A percentile compares a stretch with the other conserved stretches of the same genome.
phyloP scores from a whole-genome alignment of 2,113 vertebrate species.

The Stictonetta naevosa region DNA sequence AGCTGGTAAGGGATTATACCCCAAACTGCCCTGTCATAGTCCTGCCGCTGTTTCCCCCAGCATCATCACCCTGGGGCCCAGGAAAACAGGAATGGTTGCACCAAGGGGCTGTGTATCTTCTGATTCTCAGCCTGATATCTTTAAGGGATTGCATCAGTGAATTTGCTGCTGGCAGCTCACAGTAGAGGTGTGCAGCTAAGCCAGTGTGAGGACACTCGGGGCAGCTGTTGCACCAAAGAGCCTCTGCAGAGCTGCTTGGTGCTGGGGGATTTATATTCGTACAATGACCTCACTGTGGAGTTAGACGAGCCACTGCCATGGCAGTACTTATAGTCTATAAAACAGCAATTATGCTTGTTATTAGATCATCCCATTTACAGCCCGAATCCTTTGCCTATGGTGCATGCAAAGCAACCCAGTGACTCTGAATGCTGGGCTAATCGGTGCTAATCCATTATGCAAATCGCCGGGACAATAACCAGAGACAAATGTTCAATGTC shows the following conservation, averaged over 20 bases:
- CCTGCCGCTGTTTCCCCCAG: conserved; percentile 7
- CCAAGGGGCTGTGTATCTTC: background rate
- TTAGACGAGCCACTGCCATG: conserved; percentile 28
- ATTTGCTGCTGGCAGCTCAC: background rate
- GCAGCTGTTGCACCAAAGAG: background rate
- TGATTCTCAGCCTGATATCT: background rate
- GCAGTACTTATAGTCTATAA: conserved; percentile 55
- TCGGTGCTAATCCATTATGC: conserved; percentile 59
- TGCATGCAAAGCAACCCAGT: conserved; percentile 33
- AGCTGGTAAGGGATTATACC: background rate
- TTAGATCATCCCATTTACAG: conserved; percentile 67
- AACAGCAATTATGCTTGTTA: conserved; percentile 65
- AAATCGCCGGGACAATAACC: conserved; percentile 57
- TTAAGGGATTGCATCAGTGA: background rate
- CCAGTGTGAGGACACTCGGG: background rate
- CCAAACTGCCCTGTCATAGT: background rate
- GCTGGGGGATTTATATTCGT: background rate
- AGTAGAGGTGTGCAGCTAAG: background rate
- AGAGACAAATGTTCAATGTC: conserved; percentile 15
- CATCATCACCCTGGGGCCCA: rapidly evolving
- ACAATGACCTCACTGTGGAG: conserved; percentile 40
- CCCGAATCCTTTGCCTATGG: conserved; percentile 49
- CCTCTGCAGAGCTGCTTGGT: background rate
- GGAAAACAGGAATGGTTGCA: background rate
- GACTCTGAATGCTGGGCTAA: conserved; percentile 28